A percentile compares a stretch with the other conserved stretches of the same genome.
phyloP scores from a whole-genome alignment of 2,797 vertebrate species.

The Erpetoichthys calabaricus region DNA sequence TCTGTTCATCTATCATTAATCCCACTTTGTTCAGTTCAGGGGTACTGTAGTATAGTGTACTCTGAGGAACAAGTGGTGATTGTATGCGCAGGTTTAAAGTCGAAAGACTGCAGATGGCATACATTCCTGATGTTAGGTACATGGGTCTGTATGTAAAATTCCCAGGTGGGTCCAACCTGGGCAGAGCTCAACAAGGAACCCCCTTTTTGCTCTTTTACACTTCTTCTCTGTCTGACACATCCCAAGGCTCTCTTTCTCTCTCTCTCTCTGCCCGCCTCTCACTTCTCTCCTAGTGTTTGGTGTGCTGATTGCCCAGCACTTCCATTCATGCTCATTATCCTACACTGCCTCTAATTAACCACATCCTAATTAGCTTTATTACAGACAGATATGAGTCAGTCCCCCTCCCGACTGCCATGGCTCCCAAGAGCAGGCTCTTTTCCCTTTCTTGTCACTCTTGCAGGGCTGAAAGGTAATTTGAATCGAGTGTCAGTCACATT shows the following conservation, averaged over 20 bases:
- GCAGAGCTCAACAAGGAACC: too few species aligned
- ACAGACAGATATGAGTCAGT: background rate
- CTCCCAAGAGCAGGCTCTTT: background rate
- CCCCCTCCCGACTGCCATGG: background rate
- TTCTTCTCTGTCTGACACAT: background rate
- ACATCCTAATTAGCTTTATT: background rate
- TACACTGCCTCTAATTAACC: background rate
- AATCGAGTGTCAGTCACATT: too few species aligned
- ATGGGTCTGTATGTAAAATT: too few species aligned
- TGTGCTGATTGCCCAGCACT: background rate
- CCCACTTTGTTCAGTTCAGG: too few species aligned
- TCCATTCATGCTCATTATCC: background rate
- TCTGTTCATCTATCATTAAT: too few species aligned
- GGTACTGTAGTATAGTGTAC: too few species aligned
- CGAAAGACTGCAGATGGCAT: too few species aligned
- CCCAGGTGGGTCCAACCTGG: too few species aligned
- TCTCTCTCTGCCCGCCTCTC: background rate
- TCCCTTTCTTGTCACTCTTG: background rate
- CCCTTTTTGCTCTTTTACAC: background rate
- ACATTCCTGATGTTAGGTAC: too few species aligned
- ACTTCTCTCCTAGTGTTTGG: background rate
- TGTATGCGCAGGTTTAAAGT: too few species aligned
- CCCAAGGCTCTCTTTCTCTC: background rate
- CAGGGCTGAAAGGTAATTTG: too few species aligned
- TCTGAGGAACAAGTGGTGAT: too few species aligned